Evolutionary conservation across 2,888 invertebrate genomes (phyloP).

Genomic region (Pemphredon lugubris): DNA sequence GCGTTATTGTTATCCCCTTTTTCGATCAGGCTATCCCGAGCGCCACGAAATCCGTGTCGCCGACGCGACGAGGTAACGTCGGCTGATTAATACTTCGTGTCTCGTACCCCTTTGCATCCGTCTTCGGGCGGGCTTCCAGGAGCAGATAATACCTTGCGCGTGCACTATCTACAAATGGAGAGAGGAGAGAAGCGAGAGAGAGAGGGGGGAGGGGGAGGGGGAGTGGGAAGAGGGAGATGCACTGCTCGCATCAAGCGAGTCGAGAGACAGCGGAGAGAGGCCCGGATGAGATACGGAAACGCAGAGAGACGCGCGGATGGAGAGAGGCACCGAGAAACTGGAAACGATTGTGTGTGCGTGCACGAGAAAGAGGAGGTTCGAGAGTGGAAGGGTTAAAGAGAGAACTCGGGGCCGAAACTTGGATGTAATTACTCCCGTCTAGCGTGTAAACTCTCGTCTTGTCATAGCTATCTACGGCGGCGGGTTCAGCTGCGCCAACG

Average conservation of each 20-base stretch:
- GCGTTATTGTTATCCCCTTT: neutral
- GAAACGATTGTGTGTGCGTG: conserved; percentile 11
- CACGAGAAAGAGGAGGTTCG: conserved; percentile 12
- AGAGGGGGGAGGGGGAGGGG: too few relatives aligned
- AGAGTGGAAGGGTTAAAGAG: conserved; percentile 39
- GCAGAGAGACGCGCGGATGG: conserved; percentile 22
- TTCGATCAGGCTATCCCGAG: neutral
- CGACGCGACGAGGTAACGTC: conserved; percentile 29
- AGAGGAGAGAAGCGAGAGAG: conserved; percentile 23
- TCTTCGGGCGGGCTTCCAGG: conserved; percentile 37
- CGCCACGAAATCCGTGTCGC: conserved; percentile 30
- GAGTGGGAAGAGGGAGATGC: neutral
- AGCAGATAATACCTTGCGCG: conserved; percentile 60
- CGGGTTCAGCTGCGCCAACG: conserved; percentile 72
- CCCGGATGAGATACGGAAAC: conserved; percentile 47
- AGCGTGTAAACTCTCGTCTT: conserved; percentile 75
- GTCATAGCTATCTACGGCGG: conserved; percentile 75
- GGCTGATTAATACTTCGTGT: conserved; percentile 56
- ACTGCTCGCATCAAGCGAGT: conserved; percentile 8
- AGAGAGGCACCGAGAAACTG: conserved; percentile 8
- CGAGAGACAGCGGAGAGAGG: conserved; percentile 20
- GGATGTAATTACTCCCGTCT: conserved; percentile 79
- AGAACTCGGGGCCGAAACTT: conserved; percentile 74
- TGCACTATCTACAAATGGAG: conserved; percentile 54
- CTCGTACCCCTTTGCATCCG: conserved; percentile 32